Evolutionary conservation across 2,797 vertebrate genomes (phyloP).

Genomic region (Lycodopsis pacificus): DNA sequence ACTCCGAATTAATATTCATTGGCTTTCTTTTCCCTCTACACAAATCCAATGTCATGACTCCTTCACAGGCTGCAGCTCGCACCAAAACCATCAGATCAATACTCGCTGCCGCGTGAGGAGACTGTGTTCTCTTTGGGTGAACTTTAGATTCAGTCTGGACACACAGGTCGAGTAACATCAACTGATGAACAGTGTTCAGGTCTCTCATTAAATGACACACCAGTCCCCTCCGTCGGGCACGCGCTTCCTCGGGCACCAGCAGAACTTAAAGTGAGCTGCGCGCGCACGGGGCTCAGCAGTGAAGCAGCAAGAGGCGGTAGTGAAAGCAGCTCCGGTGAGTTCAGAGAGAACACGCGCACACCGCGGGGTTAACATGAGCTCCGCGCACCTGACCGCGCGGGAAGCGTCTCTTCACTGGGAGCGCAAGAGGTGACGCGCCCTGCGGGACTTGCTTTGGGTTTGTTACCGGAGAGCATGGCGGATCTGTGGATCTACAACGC

Average conservation of each 20-base stretch:
- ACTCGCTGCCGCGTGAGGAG: too few species aligned
- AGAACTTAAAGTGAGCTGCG: slow-evolving; percentile 28
- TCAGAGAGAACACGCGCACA: neutral
- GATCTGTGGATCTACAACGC: slow-evolving; percentile 61
- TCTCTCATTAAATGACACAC: neutral
- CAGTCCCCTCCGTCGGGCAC: neutral
- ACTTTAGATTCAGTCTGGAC: too few species aligned
- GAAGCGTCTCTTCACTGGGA: slow-evolving; percentile 9
- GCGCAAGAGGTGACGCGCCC: slow-evolving; percentile 58
- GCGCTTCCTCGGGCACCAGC: slow-evolving; percentile 40
- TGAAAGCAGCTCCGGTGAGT: neutral
- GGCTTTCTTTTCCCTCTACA: too few species aligned
- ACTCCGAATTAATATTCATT: too few species aligned
- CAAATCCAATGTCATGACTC: too few species aligned
- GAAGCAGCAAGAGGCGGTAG: neutral
- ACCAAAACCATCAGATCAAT: too few species aligned
- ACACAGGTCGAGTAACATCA: too few species aligned
- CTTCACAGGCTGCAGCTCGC: too few species aligned
- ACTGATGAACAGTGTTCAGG: too few species aligned
- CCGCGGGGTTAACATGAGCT: slow-evolving; percentile 2
- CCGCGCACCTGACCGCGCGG: neutral
- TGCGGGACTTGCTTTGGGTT: slow-evolving; percentile 12
- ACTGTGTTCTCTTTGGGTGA: too few species aligned
- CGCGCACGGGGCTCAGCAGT: slow-evolving; percentile 27
- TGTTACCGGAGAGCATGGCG: slow-evolving; percentile 59